A percentile compares a stretch with the other conserved stretches of the same genome.
phyloP scores from a whole-genome alignment of 2,888 invertebrate species.

The Odontomyia ornata region DNA sequence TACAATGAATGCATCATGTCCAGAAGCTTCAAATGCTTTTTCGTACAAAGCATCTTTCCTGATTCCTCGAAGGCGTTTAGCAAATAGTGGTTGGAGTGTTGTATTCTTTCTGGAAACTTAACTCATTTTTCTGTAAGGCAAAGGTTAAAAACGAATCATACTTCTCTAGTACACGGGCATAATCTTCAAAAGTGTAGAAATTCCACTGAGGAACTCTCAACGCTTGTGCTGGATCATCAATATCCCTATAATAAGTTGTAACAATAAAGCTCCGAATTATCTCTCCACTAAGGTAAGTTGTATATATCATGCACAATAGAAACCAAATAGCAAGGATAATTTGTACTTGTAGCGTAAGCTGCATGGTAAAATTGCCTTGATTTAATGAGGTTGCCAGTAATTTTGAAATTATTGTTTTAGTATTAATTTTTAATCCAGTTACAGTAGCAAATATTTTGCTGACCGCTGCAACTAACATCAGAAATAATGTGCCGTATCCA shows the following conservation, averaged over 20 bases:
- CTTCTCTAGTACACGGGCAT: too few relatives aligned
- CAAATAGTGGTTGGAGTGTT: neutral
- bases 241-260: neutral
- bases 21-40: conserved; percentile 13
- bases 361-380: too few relatives aligned
- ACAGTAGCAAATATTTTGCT: too few relatives aligned
- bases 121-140: neutral
- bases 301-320: conserved; percentile 3
- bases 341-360: too few relatives aligned
- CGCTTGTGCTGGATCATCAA: conserved; percentile 8
- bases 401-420: too few relatives aligned
- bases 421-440: too few relatives aligned
- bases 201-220: conserved; percentile 4
- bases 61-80: neutral
- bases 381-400: too few relatives aligned
- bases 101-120: neutral
- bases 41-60: neutral
- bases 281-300: neutral
- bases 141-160: neutral
- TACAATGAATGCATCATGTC: conserved; percentile 20
- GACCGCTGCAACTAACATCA: too few relatives aligned
- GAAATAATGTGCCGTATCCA: too few relatives aligned
- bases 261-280: conserved; percentile 14
- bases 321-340: neutral
- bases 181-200: conserved; percentile 25